A percentile compares a stretch with the other conserved stretches of the same genome.
Conservation (phyloP, 2,113 vertebrate genomes). For the Hiodon tergisus region DNA sequence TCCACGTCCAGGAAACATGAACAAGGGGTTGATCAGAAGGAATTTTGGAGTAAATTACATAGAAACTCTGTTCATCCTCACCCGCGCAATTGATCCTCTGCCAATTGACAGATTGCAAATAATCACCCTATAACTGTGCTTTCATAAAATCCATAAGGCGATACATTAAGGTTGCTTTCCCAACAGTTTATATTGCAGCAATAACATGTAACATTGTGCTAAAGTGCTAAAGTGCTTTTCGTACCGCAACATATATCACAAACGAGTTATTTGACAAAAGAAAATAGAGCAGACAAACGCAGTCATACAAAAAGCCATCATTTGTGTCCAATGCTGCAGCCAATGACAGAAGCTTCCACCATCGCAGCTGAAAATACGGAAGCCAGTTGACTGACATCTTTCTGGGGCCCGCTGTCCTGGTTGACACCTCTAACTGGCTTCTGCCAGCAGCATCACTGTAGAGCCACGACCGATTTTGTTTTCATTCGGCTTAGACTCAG, state of each 20-base stretch:
- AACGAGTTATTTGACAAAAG: too few relatives aligned
- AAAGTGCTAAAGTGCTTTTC: background rate
- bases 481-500: too few relatives aligned
- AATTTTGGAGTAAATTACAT: background rate
- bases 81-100: constrained; percentile 6
- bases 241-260: too few relatives aligned
- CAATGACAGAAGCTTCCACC: background rate
- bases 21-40: background rate
- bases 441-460: too few relatives aligned
- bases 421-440: too few relatives aligned
- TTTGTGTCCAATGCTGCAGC: background rate
- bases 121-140: background rate
- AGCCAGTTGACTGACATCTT: background rate
- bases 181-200: constrained; percentile 12
- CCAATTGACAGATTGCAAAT: constrained; percentile 10
- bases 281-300: background rate
- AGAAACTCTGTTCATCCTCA: background rate
- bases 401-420: too few relatives aligned
- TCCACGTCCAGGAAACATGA: background rate
- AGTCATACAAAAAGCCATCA: background rate
- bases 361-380: background rate
- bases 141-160: constrained; percentile 16
- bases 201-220: background rate
- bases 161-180: constrained; percentile 2
- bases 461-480: too few relatives aligned